These are phyloP conservation scores for Cotesia typhae DNA, from an alignment of 1,140 invertebrate species.

Conservation along the genomic window DNA sequence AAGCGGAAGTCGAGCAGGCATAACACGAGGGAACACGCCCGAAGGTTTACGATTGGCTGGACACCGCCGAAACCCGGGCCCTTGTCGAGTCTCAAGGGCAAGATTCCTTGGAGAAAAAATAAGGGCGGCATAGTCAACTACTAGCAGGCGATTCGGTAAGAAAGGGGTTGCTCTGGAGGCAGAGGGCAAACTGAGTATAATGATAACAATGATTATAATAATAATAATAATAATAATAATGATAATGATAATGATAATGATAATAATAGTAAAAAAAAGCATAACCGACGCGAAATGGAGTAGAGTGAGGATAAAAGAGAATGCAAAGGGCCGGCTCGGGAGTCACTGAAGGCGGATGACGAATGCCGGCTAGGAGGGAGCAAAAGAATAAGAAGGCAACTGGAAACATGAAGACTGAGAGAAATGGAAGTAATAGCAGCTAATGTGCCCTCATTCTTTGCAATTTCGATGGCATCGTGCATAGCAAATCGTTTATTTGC, in stretches of 20 bases:
- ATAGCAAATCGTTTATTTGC: conserved; percentile 28
- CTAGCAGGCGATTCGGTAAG: conserved; percentile 26
- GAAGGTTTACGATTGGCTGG: conserved; percentile 47
- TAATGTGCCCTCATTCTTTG: conserved; percentile 46
- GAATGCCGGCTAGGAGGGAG: conserved; percentile 13
- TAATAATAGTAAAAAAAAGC: conserved; percentile 15
- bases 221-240: not conserved
- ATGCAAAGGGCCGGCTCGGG: conserved; percentile 31
- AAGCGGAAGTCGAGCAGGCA: conserved; percentile 33
- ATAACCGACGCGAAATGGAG: conserved; percentile 20
- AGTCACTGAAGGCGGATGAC: conserved; percentile 23
- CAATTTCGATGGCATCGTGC: conserved; percentile 36
- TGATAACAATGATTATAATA: not conserved
- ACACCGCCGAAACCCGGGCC: conserved; percentile 35
- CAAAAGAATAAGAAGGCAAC: conserved; percentile 23
- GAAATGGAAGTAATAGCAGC: conserved; percentile 50
- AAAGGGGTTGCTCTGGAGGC: conserved; percentile 30
- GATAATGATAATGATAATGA: conserved; percentile 3
- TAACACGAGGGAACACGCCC: conserved; percentile 8
- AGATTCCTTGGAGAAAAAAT: conserved; percentile 28
- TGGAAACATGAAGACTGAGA: conserved; percentile 43
- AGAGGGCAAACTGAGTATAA: not conserved
- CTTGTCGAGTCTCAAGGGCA: conserved; percentile 51
- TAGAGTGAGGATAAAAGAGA: conserved; percentile 30
- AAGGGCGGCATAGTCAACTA: conserved; percentile 33